Conservation (phyloP, 2,797 vertebrate genomes). For the Esox masquinongy region DNA sequence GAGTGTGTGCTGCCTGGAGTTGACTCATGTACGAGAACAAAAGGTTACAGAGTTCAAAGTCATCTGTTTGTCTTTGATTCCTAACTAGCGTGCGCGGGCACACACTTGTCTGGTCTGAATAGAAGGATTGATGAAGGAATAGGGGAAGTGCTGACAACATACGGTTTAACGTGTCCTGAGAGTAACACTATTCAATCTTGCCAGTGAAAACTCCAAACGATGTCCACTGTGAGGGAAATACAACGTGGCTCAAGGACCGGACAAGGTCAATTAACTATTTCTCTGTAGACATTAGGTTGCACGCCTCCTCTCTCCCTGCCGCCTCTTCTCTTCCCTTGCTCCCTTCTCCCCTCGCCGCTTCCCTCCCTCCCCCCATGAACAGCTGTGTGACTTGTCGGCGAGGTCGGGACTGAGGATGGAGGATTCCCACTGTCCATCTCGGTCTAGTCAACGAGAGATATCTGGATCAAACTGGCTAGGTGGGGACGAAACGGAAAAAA, state of each 20-base stretch:
- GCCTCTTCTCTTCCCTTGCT: not conserved
- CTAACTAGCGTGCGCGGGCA: conserved; percentile 19
- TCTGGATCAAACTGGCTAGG: conserved; percentile 45
- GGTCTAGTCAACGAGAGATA: conserved; percentile 54
- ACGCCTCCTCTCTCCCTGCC: not conserved
- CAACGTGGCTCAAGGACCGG: not conserved
- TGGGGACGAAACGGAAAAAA: not conserved
- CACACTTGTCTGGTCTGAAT: no score
- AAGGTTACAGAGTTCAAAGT: conserved; percentile 59
- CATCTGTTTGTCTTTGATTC: conserved; percentile 55
- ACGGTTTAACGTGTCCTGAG: not conserved
- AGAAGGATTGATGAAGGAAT: no score
- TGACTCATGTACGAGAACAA: conserved; percentile 49
- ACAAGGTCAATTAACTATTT: no score
- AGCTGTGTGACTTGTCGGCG: conserved; percentile 36
- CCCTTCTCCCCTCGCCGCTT: not conserved
- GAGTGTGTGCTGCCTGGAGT: not conserved
- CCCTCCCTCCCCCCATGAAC: not conserved
- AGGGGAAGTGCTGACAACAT: not conserved
- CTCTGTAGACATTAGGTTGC: not conserved
- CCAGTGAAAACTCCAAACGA: not conserved
- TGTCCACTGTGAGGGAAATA: not conserved
- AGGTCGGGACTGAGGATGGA: conserved; percentile 37
- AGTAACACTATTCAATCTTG: not conserved
- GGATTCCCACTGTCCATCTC: conserved; percentile 37